Evolutionary conservation across 2,888 invertebrate species (phyloP).

Genomic region (Cataglyphis altisquamis): DNA sequence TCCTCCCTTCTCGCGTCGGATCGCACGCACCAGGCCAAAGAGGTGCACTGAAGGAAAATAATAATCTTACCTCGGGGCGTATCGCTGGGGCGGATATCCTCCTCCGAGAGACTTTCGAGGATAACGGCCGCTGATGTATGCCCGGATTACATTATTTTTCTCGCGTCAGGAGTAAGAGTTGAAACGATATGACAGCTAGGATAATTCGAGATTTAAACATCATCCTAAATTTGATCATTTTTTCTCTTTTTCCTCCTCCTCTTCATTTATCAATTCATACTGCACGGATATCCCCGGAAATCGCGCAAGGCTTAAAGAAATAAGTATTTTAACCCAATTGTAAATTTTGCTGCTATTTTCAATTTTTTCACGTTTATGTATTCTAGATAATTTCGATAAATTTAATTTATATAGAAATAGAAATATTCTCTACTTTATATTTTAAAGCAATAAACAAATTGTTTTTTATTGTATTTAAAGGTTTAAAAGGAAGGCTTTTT

Average conservation of each 20-base stretch:
- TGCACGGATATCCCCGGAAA: neutral
- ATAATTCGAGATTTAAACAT: conserved; percentile 30
- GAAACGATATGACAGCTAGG: conserved; percentile 8
- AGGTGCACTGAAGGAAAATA: conserved; percentile 30
- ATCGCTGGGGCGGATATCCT: conserved; percentile 28
- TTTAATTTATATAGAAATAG: neutral
- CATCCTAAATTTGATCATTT: neutral
- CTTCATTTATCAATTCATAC: neutral
- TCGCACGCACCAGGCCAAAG: conserved; percentile 24
- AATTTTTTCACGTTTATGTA: neutral
- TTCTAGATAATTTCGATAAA: neutral
- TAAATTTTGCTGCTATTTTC: neutral
- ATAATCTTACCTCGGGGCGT: conserved; percentile 48
- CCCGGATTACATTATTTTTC: conserved; percentile 48
- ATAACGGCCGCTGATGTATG: conserved; percentile 46
- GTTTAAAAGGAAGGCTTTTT: neutral
- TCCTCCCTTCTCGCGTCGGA: conserved; percentile 34
- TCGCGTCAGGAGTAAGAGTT: conserved; percentile 2
- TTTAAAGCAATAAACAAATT: neutral
- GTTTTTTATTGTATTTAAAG: neutral
- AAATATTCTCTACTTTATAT: neutral
- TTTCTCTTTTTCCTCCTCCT: neutral
- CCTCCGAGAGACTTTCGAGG: conserved; percentile 36
- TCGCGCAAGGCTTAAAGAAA: neutral
- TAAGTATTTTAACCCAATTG: neutral